Percentiles rank a stretch among this genome's conserved stretches.
Conservation (phyloP, 2,113 vertebrate species). For the Mystacornis crossleyi region DNA sequence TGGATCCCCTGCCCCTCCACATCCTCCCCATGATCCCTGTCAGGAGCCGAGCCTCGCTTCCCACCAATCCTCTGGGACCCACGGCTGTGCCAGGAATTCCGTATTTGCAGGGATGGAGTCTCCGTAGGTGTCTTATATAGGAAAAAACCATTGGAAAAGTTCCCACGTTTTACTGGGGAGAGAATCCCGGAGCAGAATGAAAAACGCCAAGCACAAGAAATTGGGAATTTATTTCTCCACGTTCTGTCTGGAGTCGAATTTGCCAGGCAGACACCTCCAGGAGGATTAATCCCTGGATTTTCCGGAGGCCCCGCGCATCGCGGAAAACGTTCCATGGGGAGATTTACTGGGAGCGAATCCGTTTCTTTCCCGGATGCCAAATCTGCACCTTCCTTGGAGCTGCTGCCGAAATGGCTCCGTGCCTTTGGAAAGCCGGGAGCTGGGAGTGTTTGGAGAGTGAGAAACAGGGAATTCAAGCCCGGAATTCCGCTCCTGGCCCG, state of each 20-base stretch:
- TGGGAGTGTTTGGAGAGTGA: slow-evolving; percentile 5
- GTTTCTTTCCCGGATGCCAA: neutral
- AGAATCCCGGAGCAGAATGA: neutral
- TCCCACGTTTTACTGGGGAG: neutral
- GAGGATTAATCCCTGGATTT: neutral
- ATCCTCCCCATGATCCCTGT: neutral
- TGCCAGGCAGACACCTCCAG: neutral
- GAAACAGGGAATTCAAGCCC: neutral
- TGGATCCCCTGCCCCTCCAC: neutral
- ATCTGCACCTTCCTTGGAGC: neutral
- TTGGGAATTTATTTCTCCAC: neutral
- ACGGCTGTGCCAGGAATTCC: neutral
- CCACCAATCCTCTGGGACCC: neutral
- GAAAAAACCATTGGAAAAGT: neutral
- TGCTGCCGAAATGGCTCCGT: neutral
- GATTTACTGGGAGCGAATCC: neutral
- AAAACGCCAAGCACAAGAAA: neutral
- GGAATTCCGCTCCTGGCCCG: neutral
- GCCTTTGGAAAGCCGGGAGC: neutral
- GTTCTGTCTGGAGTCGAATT: neutral
- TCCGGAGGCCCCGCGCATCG: neutral
- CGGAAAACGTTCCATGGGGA: neutral
- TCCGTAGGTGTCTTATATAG: neutral
- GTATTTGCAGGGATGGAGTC: neutral
- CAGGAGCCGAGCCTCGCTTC: rapidly evolving